phyloP scores from a whole-genome alignment of 1,140 invertebrate species.

The Trichonephila inaurata region DNA sequence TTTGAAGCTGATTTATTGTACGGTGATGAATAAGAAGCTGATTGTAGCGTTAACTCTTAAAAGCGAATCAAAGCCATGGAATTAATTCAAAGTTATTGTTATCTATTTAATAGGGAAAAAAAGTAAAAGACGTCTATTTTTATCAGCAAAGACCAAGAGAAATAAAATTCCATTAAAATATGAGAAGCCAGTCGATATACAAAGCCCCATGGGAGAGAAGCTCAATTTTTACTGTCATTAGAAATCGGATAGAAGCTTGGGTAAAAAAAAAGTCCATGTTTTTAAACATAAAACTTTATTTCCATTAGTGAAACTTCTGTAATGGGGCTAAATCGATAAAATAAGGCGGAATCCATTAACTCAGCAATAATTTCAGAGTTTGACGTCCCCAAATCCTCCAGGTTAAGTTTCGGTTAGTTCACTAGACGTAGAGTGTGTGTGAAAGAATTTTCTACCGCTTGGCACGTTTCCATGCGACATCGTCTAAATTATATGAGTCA shows the following conservation, averaged over 20 bases:
- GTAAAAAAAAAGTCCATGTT: neutral
- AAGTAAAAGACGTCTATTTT: neutral
- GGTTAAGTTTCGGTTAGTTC: conserved; percentile 25
- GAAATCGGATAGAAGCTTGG: neutral
- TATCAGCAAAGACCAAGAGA: neutral
- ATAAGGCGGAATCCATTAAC: conserved; percentile 53
- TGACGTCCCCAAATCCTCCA: conserved; percentile 5
- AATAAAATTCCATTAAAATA: neutral
- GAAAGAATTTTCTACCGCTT: conserved; percentile 19
- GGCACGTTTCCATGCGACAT: conserved; percentile 31
- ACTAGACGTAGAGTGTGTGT: neutral
- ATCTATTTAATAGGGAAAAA: neutral
- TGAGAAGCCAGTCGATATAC: neutral
- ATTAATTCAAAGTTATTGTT: neutral
- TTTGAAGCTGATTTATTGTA: neutral
- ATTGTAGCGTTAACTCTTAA: neutral
- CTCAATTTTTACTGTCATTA: conserved; percentile 23
- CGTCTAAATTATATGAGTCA: conserved; percentile 17
- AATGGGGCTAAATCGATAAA: conserved; percentile 47
- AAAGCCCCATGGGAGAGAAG: neutral
- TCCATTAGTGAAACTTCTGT: conserved; percentile 45
- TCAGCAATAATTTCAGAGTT: conserved; percentile 17
- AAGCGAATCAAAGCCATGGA: neutral
- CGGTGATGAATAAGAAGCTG: neutral
- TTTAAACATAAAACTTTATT: conserved; percentile 53